These are phyloP conservation scores for Pomatorhinus ruficollis DNA, from an alignment of 2,113 vertebrate species.

Conservation along the genomic window DNA sequence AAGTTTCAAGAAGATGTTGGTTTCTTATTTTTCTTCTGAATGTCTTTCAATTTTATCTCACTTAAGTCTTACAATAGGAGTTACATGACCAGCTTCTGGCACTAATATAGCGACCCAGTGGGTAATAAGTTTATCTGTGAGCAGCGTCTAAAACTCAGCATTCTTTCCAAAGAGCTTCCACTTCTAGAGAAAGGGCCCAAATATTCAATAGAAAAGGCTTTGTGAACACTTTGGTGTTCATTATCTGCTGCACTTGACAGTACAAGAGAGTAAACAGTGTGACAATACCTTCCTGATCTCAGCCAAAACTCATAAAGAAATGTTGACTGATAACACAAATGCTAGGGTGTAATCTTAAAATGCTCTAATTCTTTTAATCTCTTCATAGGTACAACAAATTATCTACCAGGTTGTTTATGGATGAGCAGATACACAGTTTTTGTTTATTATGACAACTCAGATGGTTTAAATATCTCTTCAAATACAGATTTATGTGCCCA, in stretches of 20 bases:
- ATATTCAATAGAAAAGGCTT: not conserved
- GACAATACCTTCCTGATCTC: not conserved
- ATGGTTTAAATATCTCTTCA: not conserved
- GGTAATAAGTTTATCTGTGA: not conserved
- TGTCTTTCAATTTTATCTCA: not conserved
- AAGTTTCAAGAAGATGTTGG: not conserved
- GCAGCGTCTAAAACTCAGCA: not conserved
- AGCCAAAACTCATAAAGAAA: not conserved
- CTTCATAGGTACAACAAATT: not conserved
- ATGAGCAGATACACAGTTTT: not conserved
- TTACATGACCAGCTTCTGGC: not conserved
- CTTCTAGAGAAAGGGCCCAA: not conserved
- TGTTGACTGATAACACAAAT: not conserved
- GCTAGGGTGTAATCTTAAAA: not conserved
- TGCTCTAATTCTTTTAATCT: not conserved
- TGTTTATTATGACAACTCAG: not conserved
- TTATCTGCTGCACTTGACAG: not conserved
- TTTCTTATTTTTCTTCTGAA: not conserved
- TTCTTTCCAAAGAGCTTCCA: not conserved
- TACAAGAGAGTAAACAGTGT: not conserved
- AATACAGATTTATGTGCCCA: not conserved
- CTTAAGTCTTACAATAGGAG: not conserved
- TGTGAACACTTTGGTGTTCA: not conserved
- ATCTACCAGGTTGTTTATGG: not conserved
- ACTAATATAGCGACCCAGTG: not conserved